These are phyloP conservation scores for Blastobasis lacticolella DNA, from an alignment of 2,888 invertebrate species.

Conservation along the genomic window DNA sequence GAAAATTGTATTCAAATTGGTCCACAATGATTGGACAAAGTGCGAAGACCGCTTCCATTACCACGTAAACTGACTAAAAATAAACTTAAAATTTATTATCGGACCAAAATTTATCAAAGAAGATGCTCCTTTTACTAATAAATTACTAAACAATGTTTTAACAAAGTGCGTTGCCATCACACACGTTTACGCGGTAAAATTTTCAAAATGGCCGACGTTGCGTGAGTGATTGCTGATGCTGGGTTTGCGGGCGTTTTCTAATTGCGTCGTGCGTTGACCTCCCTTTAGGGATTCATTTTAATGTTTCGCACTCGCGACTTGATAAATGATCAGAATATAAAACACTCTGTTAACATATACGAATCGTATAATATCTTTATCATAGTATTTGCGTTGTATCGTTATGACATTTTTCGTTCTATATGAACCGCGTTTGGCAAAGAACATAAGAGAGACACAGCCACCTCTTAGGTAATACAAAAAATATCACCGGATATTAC, in stretches of 20 bases:
- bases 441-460: neutral
- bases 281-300: slow-evolving; percentile 1
- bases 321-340: slow-evolving; percentile 36
- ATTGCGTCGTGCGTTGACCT: slow-evolving; percentile 47
- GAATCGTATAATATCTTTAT: no score
- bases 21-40: slow-evolving; percentile 36
- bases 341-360: no score
- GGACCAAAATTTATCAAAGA: slow-evolving; percentile 29
- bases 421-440: no score
- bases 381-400: no score
- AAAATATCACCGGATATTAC: slow-evolving; percentile 1
- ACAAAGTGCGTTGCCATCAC: slow-evolving; percentile 17
- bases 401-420: no score
- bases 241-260: slow-evolving; percentile 32
- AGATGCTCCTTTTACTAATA: slow-evolving; percentile 5
- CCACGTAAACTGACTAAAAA: slow-evolving; percentile 41
- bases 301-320: slow-evolving; percentile 19
- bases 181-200: slow-evolving; percentile 30
- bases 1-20: slow-evolving; percentile 46
- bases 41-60: slow-evolving; percentile 49
- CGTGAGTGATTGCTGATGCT: slow-evolving; percentile 38
- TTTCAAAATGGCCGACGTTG: slow-evolving; percentile 34
- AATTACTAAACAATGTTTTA: slow-evolving; percentile 16
- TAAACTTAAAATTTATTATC: slow-evolving; percentile 31
- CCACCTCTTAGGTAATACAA: neutral